These are phyloP conservation scores for Formica selysi DNA, from an alignment of 1,140 invertebrate genomes.

Conservation along the genomic window DNA sequence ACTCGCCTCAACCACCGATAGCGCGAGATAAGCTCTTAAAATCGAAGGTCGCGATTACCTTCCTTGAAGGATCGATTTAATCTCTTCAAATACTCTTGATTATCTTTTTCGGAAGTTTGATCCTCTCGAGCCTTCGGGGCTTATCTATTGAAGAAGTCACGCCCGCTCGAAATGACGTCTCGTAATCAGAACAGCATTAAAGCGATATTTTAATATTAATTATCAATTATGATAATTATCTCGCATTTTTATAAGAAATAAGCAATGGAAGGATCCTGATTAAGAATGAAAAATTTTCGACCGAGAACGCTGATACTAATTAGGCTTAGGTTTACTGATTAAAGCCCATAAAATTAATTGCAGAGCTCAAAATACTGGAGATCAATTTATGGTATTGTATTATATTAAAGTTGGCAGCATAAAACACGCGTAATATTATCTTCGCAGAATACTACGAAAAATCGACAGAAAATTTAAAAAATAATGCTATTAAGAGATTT, in stretches of 20 bases:
- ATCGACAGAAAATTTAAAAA: slow-evolving; percentile 13
- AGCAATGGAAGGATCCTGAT: not conserved
- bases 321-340: slow-evolving; percentile 15
- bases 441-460: not conserved
- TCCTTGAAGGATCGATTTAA: not conserved
- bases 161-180: not conserved
- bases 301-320: not conserved
- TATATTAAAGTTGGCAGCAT: slow-evolving; percentile 11
- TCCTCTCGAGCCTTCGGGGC: not conserved
- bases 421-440: not conserved
- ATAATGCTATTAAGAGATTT: not conserved
- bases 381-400: slow-evolving; percentile 24
- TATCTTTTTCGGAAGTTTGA: slow-evolving; percentile 27
- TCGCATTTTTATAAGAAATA: not conserved
- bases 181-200: not conserved
- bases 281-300: slow-evolving; percentile 13
- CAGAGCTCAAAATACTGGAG: not conserved
- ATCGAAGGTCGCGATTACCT: slow-evolving; percentile 11
- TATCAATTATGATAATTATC: slow-evolving; percentile 12
- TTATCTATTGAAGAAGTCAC: slow-evolving; percentile 26
- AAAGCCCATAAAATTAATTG: slow-evolving; percentile 32
- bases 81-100: slow-evolving; percentile 1
- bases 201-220: not conserved
- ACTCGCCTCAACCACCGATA: not conserved
- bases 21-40: slow-evolving; percentile 9